Percentiles rank a stretch among this genome's conserved stretches.
phyloP scores from a whole-genome alignment of 2,797 vertebrate species.

The Hephaestus fuliginosus region DNA sequence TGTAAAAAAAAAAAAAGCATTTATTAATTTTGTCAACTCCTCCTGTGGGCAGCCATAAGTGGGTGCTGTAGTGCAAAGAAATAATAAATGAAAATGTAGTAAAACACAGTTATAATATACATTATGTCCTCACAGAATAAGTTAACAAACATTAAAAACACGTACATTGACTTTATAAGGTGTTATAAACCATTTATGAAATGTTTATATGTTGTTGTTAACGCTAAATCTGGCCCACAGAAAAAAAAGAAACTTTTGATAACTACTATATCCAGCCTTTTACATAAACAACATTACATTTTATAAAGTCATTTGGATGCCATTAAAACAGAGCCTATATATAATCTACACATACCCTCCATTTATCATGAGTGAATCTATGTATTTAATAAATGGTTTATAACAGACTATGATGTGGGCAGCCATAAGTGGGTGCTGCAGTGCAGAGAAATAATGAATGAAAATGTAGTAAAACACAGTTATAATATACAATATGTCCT shows the following conservation, averaged over 20 bases:
- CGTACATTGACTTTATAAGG: too few species aligned
- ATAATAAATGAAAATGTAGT: background rate
- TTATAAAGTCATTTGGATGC: background rate
- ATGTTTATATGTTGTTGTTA: background rate
- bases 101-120: background rate
- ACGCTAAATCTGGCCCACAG: too few species aligned
- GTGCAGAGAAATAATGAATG: background rate
- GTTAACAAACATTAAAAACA: too few species aligned
- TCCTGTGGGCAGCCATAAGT: background rate
- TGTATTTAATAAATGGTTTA: background rate
- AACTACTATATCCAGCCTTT: too few species aligned
- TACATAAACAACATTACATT: too few species aligned
- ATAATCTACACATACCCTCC: too few species aligned
- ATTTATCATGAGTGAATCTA: background rate
- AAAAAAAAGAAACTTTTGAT: too few species aligned
- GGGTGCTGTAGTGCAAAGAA: too few species aligned
- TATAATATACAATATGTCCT: background rate
- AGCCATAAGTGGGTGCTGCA: background rate
- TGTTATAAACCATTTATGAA: too few species aligned
- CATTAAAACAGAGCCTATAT: too few species aligned
- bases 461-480: background rate
- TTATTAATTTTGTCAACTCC: too few species aligned
- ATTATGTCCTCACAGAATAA: background rate
- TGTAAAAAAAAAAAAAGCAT: too few species aligned
- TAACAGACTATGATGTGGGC: background rate